A percentile compares a stretch with the other conserved stretches of the same genome.
Conservation (phyloP, 1,140 invertebrate genomes). For the Lycorma delicatula region DNA sequence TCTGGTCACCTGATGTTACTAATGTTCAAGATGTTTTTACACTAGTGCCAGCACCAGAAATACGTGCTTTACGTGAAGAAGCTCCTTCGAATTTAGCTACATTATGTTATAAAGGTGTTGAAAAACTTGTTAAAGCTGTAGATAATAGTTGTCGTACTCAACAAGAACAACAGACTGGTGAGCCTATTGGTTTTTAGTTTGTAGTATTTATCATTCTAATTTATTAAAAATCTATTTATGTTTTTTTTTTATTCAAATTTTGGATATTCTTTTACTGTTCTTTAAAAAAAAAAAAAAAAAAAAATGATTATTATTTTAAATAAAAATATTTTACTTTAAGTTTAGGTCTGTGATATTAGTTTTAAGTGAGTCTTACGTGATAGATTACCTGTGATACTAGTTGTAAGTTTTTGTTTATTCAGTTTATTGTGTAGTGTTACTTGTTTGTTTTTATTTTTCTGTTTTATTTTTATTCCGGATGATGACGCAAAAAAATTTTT, state of each 20-base stretch:
- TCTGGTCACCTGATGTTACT: conserved; percentile 93
- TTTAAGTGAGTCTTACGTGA: no score
- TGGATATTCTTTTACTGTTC: background rate
- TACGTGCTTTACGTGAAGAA: conserved; percentile 86
- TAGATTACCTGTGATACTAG: no score
- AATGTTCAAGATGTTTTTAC: conserved; percentile 96
- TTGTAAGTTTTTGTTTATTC: no score
- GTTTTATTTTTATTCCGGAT: no score
- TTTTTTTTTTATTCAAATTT: background rate
- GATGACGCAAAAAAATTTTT: no score
- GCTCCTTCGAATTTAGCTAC: conserved; percentile 97
- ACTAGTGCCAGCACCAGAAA: conserved; percentile 87
- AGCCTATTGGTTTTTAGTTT: no score
- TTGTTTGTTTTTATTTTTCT: no score
- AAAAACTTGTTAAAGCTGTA: conserved; percentile 88
- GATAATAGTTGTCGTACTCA: conserved; percentile 89
- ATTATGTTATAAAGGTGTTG: conserved; percentile 97
- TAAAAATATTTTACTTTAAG: no score
- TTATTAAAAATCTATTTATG: background rate
- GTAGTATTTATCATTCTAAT: background rate
- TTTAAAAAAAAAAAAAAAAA: no score
- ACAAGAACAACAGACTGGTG: conserved; percentile 88
- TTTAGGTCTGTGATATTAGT: no score
- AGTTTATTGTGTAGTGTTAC: no score
- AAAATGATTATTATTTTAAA: no score